A percentile compares a stretch with the other conserved stretches of the same genome.
Conservation (phyloP, 2,113 vertebrate species). For the Chelonoidis abingdonii region DNA sequence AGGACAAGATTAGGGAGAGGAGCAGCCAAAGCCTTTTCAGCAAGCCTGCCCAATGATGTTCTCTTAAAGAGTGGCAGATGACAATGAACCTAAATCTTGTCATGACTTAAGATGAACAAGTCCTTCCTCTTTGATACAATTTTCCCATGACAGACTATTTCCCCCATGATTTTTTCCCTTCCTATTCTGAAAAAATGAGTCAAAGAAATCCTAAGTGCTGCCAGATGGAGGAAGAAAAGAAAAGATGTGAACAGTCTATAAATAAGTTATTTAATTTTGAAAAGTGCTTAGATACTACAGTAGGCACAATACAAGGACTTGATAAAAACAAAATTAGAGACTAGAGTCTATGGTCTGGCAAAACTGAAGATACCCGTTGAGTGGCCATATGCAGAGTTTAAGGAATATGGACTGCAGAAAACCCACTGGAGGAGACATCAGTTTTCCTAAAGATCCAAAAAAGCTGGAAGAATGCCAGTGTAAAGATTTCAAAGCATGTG, state of each 20-base stretch:
- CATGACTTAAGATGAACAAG: not conserved
- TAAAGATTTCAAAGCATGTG: not conserved
- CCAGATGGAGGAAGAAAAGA: not conserved
- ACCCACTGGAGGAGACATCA: not conserved
- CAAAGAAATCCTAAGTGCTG: not conserved
- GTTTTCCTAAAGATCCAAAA: not conserved
- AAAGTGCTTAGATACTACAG: not conserved
- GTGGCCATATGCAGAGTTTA: not conserved
- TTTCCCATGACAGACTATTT: not conserved
- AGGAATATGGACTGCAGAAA: not conserved
- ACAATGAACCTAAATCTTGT: not conserved
- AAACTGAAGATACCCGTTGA: not conserved
- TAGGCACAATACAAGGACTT: not conserved
- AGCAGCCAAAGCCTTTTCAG: not conserved
- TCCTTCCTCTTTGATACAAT: not conserved
- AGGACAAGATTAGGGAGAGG: not conserved
- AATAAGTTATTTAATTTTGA: accelerated
- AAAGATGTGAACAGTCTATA: not conserved
- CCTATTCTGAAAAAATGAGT: not conserved
- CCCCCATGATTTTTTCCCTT: not conserved
- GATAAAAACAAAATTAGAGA: not conserved
- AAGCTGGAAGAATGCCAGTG: not conserved
- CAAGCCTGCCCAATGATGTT: not conserved
- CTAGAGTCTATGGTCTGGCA: not conserved
- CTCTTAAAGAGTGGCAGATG: not conserved